phyloP scores from a whole-genome alignment of 37 sponge, comb jelly and placozoan species.

The Theonella swinhoei region DNA sequence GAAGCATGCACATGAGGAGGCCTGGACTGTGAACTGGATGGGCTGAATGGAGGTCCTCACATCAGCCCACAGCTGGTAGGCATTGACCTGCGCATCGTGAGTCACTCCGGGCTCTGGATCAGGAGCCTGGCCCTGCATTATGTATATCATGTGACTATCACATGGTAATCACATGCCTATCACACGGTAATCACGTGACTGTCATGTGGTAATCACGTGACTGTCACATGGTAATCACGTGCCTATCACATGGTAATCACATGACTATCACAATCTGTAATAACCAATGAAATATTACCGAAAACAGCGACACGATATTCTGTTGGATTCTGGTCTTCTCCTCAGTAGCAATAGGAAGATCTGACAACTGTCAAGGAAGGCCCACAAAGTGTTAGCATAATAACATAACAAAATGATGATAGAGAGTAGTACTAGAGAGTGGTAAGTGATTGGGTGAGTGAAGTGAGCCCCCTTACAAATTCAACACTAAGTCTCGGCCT shows the following conservation, averaged over 20 bases:
- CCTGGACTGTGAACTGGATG: constrained; percentile 2
- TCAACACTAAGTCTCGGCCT: too few relatives aligned
- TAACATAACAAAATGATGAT: too few relatives aligned
- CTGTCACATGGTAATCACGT: background rate
- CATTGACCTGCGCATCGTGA: background rate
- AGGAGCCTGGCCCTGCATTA: constrained; percentile 39
- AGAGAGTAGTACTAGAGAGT: too few relatives aligned
- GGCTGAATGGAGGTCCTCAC: background rate
- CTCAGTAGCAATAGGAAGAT: constrained; percentile 4
- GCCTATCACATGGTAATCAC: background rate
- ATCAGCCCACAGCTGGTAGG: constrained; percentile 21
- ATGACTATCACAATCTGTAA: background rate
- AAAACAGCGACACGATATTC: constrained; percentile 5
- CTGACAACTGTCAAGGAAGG: background rate
- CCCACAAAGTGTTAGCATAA: too few relatives aligned
- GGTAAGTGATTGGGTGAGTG: too few relatives aligned
- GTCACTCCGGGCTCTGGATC: constrained; percentile 39
- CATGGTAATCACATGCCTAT: background rate
- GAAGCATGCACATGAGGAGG: constrained; percentile 28
- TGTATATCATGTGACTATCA: background rate
- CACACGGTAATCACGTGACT: background rate
- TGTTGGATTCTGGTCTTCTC: constrained; percentile 50
- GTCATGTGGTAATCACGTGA: background rate
- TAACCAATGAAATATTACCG: background rate
- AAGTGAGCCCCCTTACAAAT: too few relatives aligned